Percentiles rank a stretch among this genome's conserved stretches.
These are phyloP conservation scores for Cinclus mexicanus DNA, from an alignment of 2,113 vertebrate species.

Conservation along the genomic window DNA sequence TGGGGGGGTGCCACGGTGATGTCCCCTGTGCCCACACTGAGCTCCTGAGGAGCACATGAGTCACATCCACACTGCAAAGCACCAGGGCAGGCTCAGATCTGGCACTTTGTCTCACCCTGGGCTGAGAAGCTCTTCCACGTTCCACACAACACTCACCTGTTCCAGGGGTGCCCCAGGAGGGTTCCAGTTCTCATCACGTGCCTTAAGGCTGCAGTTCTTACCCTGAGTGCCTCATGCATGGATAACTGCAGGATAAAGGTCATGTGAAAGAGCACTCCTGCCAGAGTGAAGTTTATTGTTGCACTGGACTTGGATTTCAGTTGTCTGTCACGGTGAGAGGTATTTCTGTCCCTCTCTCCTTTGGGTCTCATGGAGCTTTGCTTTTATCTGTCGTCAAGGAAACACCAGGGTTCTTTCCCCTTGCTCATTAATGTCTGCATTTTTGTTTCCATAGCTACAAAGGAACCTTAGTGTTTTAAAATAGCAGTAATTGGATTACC, in stretches of 20 bases:
- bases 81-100: background rate
- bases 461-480: slow-evolving; percentile 67
- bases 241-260: background rate
- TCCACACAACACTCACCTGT: background rate
- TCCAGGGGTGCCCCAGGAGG: background rate
- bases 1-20: background rate
- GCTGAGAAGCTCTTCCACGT: background rate
- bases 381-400: slow-evolving; percentile 71
- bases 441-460: slow-evolving; percentile 74
- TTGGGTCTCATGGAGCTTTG: slow-evolving; percentile 46
- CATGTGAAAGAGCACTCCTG: background rate
- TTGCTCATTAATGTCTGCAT: slow-evolving; percentile 68
- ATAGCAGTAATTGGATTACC: slow-evolving; percentile 67
- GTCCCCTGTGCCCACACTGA: background rate
- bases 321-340: background rate
- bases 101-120: background rate
- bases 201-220: background rate
- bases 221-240: background rate
- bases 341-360: slow-evolving; percentile 29
- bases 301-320: background rate
- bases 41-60: background rate
- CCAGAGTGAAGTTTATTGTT: background rate
- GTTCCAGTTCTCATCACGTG: background rate
- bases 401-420: slow-evolving; percentile 38
- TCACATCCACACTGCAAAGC: background rate